Evolutionary conservation across 2,797 vertebrate species (phyloP), one percentile per base, ranked within the genome.

Genomic region (Phoxinus dragarum): DNA sequence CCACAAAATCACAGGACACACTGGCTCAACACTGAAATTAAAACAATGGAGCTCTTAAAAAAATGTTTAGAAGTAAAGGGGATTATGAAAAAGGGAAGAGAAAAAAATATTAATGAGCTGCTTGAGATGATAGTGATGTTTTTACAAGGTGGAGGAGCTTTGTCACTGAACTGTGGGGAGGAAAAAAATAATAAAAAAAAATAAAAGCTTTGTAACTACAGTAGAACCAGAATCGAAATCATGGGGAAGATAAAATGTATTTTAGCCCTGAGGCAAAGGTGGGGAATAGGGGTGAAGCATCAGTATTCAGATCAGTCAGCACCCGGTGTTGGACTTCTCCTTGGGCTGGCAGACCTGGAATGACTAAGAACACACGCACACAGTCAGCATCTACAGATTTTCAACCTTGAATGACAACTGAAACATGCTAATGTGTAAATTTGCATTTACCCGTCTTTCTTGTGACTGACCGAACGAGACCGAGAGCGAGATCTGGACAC

Each of bases 381-480:
- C 0, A 9, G 19, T 68, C 4, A 78, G 34, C 49, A 78, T 64
- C 52, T 34, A 78, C n/a, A 73, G 17, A 5, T 36, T 47, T 19
- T 76, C 2, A 0, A 11, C 31, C 10, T 7, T 27, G 6, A 56
- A 14, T 1, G 4, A 31, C 4, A 10, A 78, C 14, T 42, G 23
- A 64, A 64, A 61, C 1, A 1, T 21, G 52, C 27, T 11, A 52
- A 14, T 67, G 40, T 64, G 56, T 36, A 38, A 66, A 14, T 49
- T 23, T 23, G 16, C 44, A 72, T 52, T 94, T 94, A 96, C 96
- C 96, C 94, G 90, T 89, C 93, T 90, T 92, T 93, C 89, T 95
- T 96, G 92, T 94, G 93, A 88, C 94, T 96, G 72, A 93, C 86
- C 4, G 95, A 92, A 10, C 80, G 92, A 54, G 96, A 94, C 9